Evolutionary conservation across 2,113 vertebrate genomes (phyloP), one percentile per base, ranked within the genome.

Genomic region (Leptobrachium ailaonicum): DNA sequence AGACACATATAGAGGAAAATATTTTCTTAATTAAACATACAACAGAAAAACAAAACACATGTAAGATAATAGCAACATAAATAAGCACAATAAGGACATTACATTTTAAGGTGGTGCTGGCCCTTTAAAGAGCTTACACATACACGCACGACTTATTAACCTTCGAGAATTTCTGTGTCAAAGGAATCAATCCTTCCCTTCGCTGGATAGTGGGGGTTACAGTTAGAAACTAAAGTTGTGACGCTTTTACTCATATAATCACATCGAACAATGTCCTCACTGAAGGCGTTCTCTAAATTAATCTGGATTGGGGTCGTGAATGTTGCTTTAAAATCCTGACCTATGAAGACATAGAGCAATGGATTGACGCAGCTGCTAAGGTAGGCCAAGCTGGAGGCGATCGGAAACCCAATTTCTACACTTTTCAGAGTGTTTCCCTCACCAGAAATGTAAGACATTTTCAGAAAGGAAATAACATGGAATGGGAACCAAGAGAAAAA

Each of bases 331-430:
- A 95, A 91, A 75, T 94, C 95, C 0, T 91, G 93, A 43, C 91
- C 90, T 13, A 92, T 81, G 6, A 97, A 92, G 8, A 95, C 91
- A 0, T 97, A 97, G 40, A 97, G 91, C 72, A 97, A 84, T 6
- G 96, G 96, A 85, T 97, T 97, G 79, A 97, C 85, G 82, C 95
- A 96, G 83, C 96, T 97, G 88, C 96, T 96, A 85, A 96, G 94
- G 87, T 96, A 96, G 40, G 94, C 95, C 6, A 97, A 88, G 73
- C 95, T 96, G 84, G 93, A 95, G 73, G 92, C 92, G 13, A 96
- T 86, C 2, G 95, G 95, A 77, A 95, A 92, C 6, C 94, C 95
- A 4, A 92, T 78, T 81, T 82, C 88, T 1, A 91, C 81, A 88
- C 73, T 90, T 90, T 47, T 95, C 84, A 53, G 85, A 81, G 0